Percentiles rank a stretch among this genome's conserved stretches.
Conservation (phyloP, 2,888 invertebrate genomes). For the Mythimna impura region DNA sequence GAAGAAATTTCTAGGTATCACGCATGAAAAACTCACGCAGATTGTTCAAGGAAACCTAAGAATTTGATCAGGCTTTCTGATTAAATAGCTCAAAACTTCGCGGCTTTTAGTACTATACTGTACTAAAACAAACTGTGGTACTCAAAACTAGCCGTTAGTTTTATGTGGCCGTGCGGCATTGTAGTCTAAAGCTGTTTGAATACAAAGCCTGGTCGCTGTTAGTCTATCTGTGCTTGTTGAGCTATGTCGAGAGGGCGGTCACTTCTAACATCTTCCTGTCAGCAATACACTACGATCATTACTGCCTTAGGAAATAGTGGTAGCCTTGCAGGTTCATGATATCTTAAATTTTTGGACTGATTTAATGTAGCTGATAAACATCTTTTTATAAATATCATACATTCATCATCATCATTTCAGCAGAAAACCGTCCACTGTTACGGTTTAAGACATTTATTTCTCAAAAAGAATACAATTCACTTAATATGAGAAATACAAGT, state of each 20-base stretch:
- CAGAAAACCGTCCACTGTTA: no score
- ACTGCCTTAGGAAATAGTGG: no score
- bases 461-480: no score
- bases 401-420: no score
- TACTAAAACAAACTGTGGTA: no score
- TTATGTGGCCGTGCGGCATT: neutral
- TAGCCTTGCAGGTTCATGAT: no score
- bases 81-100: neutral
- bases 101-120: no score
- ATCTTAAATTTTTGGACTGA: no score
- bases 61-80: slow-evolving; percentile 4
- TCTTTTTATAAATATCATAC: no score
- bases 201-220: neutral
- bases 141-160: neutral
- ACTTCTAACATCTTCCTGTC: neutral
- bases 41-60: neutral
- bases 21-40: slow-evolving; percentile 31
- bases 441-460: no score
- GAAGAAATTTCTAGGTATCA: slow-evolving; percentile 16
- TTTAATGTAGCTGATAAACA: no score
- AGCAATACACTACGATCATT: neutral
- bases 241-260: neutral
- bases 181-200: neutral
- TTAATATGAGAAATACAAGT: no score
- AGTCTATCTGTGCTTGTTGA: neutral